Conservation (phyloP, 2,113 vertebrate species). For the Odontesthes bonariensis region DNA sequence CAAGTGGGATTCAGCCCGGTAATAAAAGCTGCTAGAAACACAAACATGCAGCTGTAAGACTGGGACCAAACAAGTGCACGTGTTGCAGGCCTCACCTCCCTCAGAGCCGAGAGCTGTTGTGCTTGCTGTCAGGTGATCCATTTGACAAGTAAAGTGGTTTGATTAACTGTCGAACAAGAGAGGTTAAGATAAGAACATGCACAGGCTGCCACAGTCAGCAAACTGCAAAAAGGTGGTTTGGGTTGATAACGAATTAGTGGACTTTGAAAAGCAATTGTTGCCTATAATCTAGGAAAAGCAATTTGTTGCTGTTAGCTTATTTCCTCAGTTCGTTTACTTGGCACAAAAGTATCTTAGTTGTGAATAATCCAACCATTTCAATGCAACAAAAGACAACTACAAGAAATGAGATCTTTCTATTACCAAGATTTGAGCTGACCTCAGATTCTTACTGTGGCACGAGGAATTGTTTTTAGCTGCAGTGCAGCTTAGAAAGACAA, state of each 20-base stretch:
- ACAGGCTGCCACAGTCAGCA: conserved; percentile 3
- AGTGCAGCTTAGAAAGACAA: background rate
- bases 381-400: background rate
- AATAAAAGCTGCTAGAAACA: conserved; percentile 55
- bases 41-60: conserved; percentile 55
- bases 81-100: background rate
- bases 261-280: conserved; percentile 4
- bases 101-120: conserved; percentile 8
- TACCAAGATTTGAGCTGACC: background rate
- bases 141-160: conserved; percentile 46
- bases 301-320: background rate
- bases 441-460: background rate
- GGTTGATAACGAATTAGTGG: conserved; percentile 36
- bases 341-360: background rate
- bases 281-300: conserved; percentile 2
- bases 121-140: conserved; percentile 18
- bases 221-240: conserved; percentile 33
- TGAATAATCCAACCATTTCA: background rate
- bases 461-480: background rate
- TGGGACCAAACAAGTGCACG: conserved; percentile 11
- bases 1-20: conserved; percentile 86
- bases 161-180: conserved; percentile 53
- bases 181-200: conserved; percentile 56
- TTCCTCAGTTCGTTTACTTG: background rate
- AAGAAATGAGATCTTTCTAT: background rate